Percentiles rank a stretch among this genome's conserved stretches.
Conservation (phyloP, 2,888 invertebrate genomes). For the Cyaniris semiargus region DNA sequence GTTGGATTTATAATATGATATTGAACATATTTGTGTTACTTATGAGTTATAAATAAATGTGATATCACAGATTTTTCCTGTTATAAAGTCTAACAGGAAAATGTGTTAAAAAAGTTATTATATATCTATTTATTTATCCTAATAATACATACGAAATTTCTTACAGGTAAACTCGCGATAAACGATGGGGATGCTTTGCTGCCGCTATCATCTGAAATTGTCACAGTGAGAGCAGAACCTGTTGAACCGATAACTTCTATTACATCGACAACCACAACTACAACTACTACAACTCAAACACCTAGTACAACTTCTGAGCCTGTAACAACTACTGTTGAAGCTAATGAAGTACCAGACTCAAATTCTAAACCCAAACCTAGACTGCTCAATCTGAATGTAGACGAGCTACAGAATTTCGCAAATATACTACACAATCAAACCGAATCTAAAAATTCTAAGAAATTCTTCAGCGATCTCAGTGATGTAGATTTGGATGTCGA, state of each 20-base stretch:
- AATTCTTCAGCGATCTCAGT: constrained; percentile 83
- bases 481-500: constrained; percentile 87
- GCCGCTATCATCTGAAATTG: constrained; percentile 40
- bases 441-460: constrained; percentile 52
- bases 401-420: constrained; percentile 70
- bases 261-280: constrained; percentile 38
- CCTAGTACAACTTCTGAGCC: constrained; percentile 42
- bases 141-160: not conserved
- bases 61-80: not conserved
- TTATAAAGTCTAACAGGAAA: not conserved
- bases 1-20: not conserved
- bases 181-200: constrained; percentile 59
- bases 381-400: constrained; percentile 66
- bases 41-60: not conserved
- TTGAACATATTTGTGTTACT: not conserved
- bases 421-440: constrained; percentile 68
- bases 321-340: constrained; percentile 44
- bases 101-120: not conserved
- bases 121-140: not conserved
- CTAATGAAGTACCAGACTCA: constrained; percentile 47
- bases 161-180: constrained; percentile 64
- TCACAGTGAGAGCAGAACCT: constrained; percentile 39
- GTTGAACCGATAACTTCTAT: constrained; percentile 36
- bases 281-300: constrained; percentile 45
- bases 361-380: constrained; percentile 58